Evolutionary conservation across 2,888 invertebrate genomes (phyloP).

Genomic region (Perithous albicinctus): DNA sequence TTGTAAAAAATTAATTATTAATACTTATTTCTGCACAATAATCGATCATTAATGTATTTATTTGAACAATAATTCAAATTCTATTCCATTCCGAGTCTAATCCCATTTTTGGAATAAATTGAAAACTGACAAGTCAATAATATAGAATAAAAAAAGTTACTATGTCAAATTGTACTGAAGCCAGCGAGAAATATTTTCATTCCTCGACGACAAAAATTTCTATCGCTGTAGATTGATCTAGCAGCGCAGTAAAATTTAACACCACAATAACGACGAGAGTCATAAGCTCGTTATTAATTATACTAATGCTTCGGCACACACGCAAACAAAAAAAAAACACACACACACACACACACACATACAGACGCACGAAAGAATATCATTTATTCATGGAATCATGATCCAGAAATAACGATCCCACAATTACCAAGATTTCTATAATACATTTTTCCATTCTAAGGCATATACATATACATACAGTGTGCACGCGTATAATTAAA

Average conservation of each 20-base stretch:
- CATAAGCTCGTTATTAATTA: slow-evolving; percentile 22
- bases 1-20: no score
- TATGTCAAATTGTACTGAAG: neutral
- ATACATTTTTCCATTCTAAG: slow-evolving; percentile 18
- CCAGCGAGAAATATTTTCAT: neutral
- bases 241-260: neutral
- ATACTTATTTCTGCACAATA: neutral
- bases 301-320: slow-evolving; percentile 4
- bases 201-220: slow-evolving; percentile 24
- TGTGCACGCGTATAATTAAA: slow-evolving; percentile 48
- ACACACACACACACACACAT: neutral
- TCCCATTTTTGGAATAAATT: slow-evolving; percentile 26
- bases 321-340: neutral
- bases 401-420: slow-evolving; percentile 47
- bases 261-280: neutral
- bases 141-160: neutral
- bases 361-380: neutral
- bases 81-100: no score
- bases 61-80: neutral
- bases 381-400: slow-evolving; percentile 55
- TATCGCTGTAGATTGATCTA: slow-evolving; percentile 3
- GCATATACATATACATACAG: neutral
- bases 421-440: slow-evolving; percentile 36
- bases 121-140: slow-evolving; percentile 15
- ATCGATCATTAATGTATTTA: neutral